Conservation (phyloP, 2,888 invertebrate genomes). For the Gerris lacustris region DNA sequence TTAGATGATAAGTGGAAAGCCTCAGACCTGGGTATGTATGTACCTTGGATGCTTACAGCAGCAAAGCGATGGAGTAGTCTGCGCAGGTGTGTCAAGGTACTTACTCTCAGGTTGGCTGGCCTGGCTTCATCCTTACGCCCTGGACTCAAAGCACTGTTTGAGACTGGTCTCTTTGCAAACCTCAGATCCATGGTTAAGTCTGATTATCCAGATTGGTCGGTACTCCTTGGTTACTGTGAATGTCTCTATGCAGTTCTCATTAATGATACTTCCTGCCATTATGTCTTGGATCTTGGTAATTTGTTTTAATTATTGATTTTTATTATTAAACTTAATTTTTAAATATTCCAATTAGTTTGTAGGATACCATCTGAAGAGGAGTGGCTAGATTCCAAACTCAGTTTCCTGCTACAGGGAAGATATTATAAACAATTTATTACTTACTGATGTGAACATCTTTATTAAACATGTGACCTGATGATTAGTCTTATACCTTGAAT, state of each 20-base stretch:
- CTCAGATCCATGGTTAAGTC: background rate
- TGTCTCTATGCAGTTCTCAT: background rate
- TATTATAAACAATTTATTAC: too few relatives aligned
- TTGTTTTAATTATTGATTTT: background rate
- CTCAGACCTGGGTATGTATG: conserved; percentile 1
- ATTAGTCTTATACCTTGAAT: too few relatives aligned
- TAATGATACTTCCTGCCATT: background rate
- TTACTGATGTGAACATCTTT: too few relatives aligned
- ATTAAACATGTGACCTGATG: too few relatives aligned
- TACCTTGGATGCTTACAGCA: background rate
- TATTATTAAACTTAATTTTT: too few relatives aligned
- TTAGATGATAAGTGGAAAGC: background rate
- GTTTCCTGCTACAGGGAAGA: too few relatives aligned
- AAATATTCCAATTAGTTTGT: too few relatives aligned
- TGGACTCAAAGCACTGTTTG: background rate
- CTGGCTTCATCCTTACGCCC: background rate
- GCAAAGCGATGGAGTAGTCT: background rate
- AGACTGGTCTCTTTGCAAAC: background rate
- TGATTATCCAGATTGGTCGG: background rate
- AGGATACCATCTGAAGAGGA: too few relatives aligned
- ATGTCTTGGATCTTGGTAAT: background rate
- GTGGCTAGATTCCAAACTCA: too few relatives aligned
- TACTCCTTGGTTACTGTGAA: background rate
- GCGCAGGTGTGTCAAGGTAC: background rate
- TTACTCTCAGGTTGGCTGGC: background rate